Percentiles rank a stretch among this genome's conserved stretches.
Conservation (phyloP, 2,113 vertebrate species). For the Cochlearius cochlearius region DNA sequence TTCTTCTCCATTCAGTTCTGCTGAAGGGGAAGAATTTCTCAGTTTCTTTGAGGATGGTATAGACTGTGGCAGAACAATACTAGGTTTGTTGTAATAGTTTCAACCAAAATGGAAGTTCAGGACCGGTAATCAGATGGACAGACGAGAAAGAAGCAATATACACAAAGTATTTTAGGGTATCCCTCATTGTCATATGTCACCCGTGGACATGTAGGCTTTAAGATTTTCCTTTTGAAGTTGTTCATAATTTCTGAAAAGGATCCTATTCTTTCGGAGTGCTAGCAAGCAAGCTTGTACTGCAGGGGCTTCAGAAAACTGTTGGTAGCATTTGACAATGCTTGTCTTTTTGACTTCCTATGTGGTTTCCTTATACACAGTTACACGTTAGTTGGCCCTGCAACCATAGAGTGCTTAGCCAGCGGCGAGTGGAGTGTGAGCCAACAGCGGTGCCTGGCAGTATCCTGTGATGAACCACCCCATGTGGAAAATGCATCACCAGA, state of each 20-base stretch:
- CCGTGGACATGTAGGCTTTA: not conserved
- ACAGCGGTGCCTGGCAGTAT: slow-evolving; percentile 90
- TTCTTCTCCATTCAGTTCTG: not conserved
- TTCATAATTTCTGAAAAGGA: not conserved
- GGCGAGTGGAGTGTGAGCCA: slow-evolving; percentile 85
- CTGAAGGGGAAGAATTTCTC: not conserved
- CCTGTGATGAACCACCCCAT: slow-evolving; percentile 90
- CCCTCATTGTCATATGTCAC: not conserved
- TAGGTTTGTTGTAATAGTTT: not conserved
- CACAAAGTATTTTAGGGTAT: not conserved
- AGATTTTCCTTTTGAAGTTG: not conserved
- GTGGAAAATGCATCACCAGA: slow-evolving; percentile 90
- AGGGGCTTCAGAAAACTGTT: not conserved
- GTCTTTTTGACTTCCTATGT: slow-evolving; percentile 2
- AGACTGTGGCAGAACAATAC: not conserved
- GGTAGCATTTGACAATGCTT: not conserved
- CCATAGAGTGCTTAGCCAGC: slow-evolving; percentile 83
- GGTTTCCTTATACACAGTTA: slow-evolving; percentile 76
- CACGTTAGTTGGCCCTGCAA: slow-evolving; percentile 85
- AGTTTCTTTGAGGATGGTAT: not conserved
- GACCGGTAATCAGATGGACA: not conserved
- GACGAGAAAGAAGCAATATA: not conserved
- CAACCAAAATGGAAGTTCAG: not conserved
- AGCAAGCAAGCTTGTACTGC: not conserved
- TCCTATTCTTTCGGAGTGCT: not conserved